These are phyloP conservation scores for Cloeon dipterum DNA, from an alignment of 2,888 invertebrate species.

Conservation along the genomic window DNA sequence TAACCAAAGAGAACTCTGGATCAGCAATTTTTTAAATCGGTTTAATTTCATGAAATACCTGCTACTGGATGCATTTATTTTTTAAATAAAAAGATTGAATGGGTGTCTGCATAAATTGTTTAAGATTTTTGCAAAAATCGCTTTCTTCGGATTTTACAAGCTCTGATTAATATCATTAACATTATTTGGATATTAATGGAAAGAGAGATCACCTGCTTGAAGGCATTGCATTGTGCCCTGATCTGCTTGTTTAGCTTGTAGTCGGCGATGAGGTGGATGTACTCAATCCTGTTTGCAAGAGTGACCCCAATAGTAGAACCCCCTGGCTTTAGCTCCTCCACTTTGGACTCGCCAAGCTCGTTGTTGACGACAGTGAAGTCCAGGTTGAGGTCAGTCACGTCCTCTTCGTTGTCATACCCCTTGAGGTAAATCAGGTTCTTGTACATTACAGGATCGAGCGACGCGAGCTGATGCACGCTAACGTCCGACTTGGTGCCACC, in stretches of 20 bases:
- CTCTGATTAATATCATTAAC: no score
- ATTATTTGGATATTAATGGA: no score
- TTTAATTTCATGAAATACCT: no score
- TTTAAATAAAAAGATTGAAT: no score
- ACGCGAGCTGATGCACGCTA: slow-evolving; percentile 80
- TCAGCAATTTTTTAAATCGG: no score
- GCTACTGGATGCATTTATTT: no score
- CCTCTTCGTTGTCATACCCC: slow-evolving; percentile 49
- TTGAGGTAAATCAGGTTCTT: slow-evolving; percentile 73
- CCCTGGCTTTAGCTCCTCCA: slow-evolving; percentile 75
- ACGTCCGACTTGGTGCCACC: slow-evolving; percentile 48
- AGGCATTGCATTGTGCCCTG: slow-evolving; percentile 63
- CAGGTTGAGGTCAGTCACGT: slow-evolving; percentile 68
- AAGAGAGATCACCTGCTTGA: slow-evolving; percentile 28
- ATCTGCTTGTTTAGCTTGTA: slow-evolving; percentile 84
- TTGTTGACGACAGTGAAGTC: slow-evolving; percentile 85
- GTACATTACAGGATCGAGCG: slow-evolving; percentile 79
- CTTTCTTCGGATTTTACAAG: no score
- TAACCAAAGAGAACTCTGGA: no score
- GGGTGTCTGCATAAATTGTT: no score
- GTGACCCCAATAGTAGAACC: slow-evolving; percentile 82
- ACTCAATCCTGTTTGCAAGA: slow-evolving; percentile 81
- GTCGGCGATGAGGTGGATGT: slow-evolving; percentile 89
- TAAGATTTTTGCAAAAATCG: no score
- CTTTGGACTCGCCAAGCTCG: slow-evolving; percentile 70